Percentiles rank a stretch among this genome's conserved stretches.
Evolutionary conservation across 2,888 invertebrate genomes (phyloP).

Genomic region (Agrochola macilenta): DNA sequence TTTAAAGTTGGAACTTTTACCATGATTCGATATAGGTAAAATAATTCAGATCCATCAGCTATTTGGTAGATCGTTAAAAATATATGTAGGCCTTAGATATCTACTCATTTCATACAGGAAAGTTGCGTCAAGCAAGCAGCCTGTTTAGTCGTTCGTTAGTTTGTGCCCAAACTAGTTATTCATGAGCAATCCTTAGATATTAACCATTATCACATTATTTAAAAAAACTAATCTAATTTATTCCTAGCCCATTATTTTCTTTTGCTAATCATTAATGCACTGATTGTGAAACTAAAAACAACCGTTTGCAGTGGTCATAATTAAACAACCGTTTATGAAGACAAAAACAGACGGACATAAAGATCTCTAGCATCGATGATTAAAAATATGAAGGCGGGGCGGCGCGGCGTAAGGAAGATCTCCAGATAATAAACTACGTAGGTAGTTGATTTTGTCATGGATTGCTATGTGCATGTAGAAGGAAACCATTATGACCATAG

Average conservation of each 20-base stretch:
- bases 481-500: not conserved
- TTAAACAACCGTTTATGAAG: constrained; percentile 15
- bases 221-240: constrained; percentile 16
- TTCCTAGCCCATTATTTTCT: constrained; percentile 1
- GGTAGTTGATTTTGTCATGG: not conserved
- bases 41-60: not conserved
- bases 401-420: not conserved
- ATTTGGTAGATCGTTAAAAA: constrained; percentile 16
- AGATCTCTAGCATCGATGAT: not conserved
- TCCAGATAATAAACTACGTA: constrained; percentile 1
- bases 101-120: constrained; percentile 8
- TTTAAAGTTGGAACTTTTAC: not conserved
- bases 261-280: not conserved
- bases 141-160: constrained; percentile 19
- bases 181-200: constrained; percentile 27
- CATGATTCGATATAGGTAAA: not conserved
- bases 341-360: not conserved
- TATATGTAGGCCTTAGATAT: constrained; percentile 2
- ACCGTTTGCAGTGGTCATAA: not conserved
- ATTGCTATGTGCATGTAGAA: not conserved
- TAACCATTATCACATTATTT: constrained; percentile 7
- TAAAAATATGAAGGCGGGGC: not conserved
- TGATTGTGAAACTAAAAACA: constrained; percentile 7
- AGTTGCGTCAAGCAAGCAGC: constrained; percentile 20
- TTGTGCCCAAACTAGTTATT: constrained; percentile 38